Evolutionary conservation across 1,140 invertebrate genomes (phyloP).

Genomic region (Papilio polyxenes): DNA sequence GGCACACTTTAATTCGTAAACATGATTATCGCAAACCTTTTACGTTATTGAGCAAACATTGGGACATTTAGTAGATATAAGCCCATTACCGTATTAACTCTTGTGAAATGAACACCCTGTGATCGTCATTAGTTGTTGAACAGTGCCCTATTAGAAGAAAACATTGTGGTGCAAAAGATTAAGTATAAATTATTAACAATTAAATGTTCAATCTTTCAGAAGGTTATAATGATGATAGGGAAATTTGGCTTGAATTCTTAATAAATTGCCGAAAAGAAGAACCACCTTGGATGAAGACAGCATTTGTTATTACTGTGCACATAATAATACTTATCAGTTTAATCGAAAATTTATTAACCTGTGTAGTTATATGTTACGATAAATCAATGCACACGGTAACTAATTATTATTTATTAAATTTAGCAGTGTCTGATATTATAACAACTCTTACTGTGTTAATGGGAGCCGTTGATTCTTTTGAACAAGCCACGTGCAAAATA

Average conservation of each 20-base stretch:
- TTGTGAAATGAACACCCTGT: constrained; percentile 26
- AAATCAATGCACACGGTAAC: constrained; percentile 90
- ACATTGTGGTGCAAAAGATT: background rate
- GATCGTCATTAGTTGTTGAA: background rate
- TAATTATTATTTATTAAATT: constrained; percentile 92
- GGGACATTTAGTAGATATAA: constrained; percentile 26
- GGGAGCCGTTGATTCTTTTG: constrained; percentile 48
- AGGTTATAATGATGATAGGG: constrained; percentile 43
- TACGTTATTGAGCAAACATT: constrained; percentile 27
- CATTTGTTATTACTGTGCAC: constrained; percentile 45
- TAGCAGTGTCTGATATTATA: constrained; percentile 91
- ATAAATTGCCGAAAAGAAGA: constrained; percentile 41
- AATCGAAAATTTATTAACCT: constrained; percentile 91
- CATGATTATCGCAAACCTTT: constrained; percentile 34
- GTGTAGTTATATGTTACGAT: constrained; percentile 90
- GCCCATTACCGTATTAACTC: constrained; percentile 17
- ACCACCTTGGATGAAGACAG: constrained; percentile 44
- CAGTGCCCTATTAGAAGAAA: background rate
- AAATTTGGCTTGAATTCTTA: constrained; percentile 53
- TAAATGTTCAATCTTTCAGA: constrained; percentile 36
- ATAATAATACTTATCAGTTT: constrained; percentile 89
- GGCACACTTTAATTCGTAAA: constrained; percentile 30
- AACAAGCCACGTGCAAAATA: constrained; percentile 57
- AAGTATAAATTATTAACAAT: background rate
- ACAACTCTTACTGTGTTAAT: constrained; percentile 57